A percentile compares a stretch with the other conserved stretches of the same genome.
These are phyloP conservation scores for Ia io DNA, from an alignment of 2,113 vertebrate species.

Conservation along the genomic window DNA sequence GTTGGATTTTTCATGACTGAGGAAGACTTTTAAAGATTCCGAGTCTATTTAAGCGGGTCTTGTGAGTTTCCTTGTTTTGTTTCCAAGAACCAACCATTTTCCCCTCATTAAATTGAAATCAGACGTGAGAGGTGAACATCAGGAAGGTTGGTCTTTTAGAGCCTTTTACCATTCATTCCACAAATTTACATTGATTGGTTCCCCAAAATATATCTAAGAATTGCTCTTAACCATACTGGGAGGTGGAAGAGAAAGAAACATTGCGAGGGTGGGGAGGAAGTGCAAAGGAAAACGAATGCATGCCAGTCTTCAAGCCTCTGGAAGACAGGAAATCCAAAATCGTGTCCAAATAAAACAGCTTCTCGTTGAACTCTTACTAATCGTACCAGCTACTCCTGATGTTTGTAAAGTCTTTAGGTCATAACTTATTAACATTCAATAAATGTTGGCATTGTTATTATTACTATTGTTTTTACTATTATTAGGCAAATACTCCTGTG, in stretches of 20 bases:
- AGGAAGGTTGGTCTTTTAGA: background rate
- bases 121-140: background rate
- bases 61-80: constrained; percentile 50
- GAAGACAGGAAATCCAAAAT: background rate
- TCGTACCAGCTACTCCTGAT: background rate
- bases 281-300: background rate
- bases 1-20: constrained; percentile 63
- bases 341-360: background rate
- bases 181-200: background rate
- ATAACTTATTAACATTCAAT: background rate
- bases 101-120: background rate
- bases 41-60: constrained; percentile 59
- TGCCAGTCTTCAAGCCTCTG: background rate
- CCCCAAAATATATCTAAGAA: background rate
- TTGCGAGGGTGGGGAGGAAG: background rate
- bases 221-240: background rate
- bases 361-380: background rate
- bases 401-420: background rate
- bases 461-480: background rate
- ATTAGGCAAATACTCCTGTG: background rate
- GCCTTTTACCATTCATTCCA: background rate
- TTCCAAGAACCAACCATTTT: background rate
- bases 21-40: constrained; percentile 33
- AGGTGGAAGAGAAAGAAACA: background rate
- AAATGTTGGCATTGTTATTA: background rate